phyloP scores from a whole-genome alignment of 2,113 vertebrate species.

The Petrocephalus microphthalmus region DNA sequence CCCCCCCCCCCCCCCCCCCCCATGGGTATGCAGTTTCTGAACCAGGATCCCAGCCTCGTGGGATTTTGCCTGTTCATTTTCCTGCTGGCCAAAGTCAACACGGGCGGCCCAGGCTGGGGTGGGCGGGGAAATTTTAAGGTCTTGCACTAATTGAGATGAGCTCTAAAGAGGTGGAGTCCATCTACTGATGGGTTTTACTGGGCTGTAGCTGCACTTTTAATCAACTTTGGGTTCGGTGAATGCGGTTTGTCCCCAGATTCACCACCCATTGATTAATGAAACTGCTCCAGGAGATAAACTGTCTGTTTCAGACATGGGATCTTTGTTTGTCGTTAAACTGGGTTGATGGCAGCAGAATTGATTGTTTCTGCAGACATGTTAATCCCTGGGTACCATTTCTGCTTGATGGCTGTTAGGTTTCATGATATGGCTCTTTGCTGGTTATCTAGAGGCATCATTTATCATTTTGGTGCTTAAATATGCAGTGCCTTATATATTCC shows the following conservation, averaged over 20 bases:
- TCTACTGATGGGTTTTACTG: background rate
- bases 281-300: background rate
- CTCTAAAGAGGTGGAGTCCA: background rate
- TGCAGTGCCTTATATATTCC: background rate
- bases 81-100: background rate
- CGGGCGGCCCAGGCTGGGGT: background rate
- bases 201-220: background rate
- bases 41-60: background rate
- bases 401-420: background rate
- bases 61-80: background rate
- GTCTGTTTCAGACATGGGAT: background rate
- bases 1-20: background rate
- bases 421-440: background rate
- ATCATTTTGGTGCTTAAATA: background rate
- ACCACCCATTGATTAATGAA: background rate
- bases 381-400: background rate
- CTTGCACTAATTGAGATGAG: background rate
- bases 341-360: background rate
- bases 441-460: background rate
- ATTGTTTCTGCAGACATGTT: background rate
- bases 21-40: background rate
- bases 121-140: background rate
- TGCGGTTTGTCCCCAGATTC: background rate
- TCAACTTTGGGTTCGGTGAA: background rate
- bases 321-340: background rate